A percentile compares a stretch with the other conserved stretches of the same genome.
Conservation (phyloP, 2,113 vertebrate species). For the Martes martes region DNA sequence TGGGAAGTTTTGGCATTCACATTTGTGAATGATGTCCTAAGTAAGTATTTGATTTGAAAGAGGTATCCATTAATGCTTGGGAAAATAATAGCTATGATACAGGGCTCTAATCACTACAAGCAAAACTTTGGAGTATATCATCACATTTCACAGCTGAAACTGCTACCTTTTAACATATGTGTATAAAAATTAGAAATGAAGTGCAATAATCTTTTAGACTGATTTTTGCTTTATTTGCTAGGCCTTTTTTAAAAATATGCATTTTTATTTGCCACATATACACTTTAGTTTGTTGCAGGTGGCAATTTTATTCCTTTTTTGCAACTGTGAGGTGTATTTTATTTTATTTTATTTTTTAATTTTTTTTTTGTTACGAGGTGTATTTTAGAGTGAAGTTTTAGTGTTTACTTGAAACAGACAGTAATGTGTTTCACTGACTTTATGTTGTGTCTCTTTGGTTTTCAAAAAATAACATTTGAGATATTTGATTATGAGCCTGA, state of each 20-base stretch:
- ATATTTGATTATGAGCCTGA: neutral
- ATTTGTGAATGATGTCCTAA: neutral
- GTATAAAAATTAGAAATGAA: slow-evolving; percentile 9
- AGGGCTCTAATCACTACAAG: neutral
- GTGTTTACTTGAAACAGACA: slow-evolving; percentile 35
- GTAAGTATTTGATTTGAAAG: slow-evolving; percentile 19
- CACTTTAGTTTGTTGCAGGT: neutral
- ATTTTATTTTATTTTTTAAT: neutral
- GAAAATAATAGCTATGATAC: neutral
- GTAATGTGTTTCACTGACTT: neutral
- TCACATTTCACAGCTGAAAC: neutral
- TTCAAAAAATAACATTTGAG: slow-evolving; percentile 14
- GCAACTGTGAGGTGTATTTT: neutral
- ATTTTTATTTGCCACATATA: neutral
- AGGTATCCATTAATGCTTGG: neutral
- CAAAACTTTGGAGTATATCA: slow-evolving; percentile 6
- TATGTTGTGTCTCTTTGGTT: neutral
- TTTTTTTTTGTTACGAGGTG: neutral
- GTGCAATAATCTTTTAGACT: neutral
- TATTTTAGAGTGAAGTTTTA: slow-evolving; percentile 9
- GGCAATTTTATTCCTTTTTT: neutral
- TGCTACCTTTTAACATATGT: neutral
- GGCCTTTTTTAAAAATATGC: neutral
- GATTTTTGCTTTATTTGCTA: slow-evolving; percentile 23
- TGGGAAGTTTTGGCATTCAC: neutral